These are phyloP conservation scores for Sesia apiformis DNA, from an alignment of 2,888 invertebrate genomes.

Conservation along the genomic window DNA sequence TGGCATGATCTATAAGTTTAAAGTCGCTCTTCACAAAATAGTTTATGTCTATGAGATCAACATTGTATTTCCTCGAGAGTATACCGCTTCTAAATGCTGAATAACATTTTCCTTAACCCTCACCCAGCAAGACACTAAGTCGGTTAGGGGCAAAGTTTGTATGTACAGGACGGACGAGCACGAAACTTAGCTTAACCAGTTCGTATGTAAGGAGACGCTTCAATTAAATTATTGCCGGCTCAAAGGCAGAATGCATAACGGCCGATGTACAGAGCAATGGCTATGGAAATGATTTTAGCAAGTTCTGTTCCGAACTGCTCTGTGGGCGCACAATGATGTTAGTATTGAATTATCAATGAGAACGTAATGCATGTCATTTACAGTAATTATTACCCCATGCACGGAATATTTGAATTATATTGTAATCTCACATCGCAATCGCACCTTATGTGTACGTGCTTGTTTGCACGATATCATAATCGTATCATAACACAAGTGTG, in stretches of 20 bases:
- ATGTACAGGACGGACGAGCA: slow-evolving; percentile 29
- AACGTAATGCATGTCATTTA: too few species aligned
- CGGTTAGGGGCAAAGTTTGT: slow-evolving; percentile 47
- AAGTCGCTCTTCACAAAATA: too few species aligned
- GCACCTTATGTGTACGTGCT: too few species aligned
- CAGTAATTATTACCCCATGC: too few species aligned
- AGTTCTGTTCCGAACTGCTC: slow-evolving; percentile 16
- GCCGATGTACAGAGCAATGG: slow-evolving; percentile 27
- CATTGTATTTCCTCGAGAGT: too few species aligned
- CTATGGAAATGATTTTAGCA: slow-evolving; percentile 47
- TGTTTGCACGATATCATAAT: too few species aligned
- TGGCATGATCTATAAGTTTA: too few species aligned
- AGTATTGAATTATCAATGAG: slow-evolving; percentile 1
- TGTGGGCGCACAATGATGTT: slow-evolving; percentile 18
- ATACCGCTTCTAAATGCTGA: neutral
- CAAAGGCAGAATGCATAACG: slow-evolving; percentile 62
- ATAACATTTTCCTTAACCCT: neutral
- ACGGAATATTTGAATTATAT: too few species aligned
- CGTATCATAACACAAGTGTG: too few species aligned
- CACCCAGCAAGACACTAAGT: slow-evolving; percentile 16
- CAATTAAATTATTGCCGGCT: slow-evolving; percentile 65
- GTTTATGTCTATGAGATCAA: too few species aligned
- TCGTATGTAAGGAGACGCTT: slow-evolving; percentile 38
- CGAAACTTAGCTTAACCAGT: slow-evolving; percentile 36
- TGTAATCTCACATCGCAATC: too few species aligned